Evolutionary conservation across 2,797 vertebrate species (phyloP).

Genomic region (Glossophaga mutica): DNA sequence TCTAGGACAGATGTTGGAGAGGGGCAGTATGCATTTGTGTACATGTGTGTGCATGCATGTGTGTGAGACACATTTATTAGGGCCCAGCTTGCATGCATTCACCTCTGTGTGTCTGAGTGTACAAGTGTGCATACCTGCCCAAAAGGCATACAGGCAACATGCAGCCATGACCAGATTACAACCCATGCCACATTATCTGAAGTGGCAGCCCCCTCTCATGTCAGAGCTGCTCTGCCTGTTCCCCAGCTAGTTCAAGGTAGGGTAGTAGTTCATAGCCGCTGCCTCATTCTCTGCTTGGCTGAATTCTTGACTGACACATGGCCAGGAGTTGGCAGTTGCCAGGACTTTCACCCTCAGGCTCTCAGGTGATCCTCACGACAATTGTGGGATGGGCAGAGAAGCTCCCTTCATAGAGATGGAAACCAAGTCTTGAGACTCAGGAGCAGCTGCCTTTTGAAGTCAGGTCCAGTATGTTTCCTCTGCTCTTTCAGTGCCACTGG

Average conservation of each 20-base stretch:
- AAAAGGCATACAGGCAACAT: not conserved
- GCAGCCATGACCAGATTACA: not conserved
- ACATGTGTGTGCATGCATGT: accelerated
- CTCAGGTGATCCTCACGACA: not conserved
- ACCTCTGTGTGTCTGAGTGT: not conserved
- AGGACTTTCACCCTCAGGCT: not conserved
- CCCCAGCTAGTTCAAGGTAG: not conserved
- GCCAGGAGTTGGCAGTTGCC: not conserved
- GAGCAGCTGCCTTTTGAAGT: not conserved
- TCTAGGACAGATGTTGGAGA: not conserved
- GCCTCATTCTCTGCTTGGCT: not conserved
- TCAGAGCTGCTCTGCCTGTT: not conserved
- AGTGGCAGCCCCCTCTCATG: not conserved
- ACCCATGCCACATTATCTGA: accelerated
- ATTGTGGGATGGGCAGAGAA: accelerated
- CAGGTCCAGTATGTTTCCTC: not conserved
- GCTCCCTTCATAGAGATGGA: not conserved
- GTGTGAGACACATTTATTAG: not conserved
- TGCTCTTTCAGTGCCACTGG: not conserved
- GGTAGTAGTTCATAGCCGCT: not conserved
- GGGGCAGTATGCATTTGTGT: too few relatives aligned
- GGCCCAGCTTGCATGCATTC: accelerated
- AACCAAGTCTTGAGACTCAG: not conserved
- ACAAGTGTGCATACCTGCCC: not conserved
- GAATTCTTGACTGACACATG: accelerated